These are phyloP conservation scores for Excalfactoria chinensis DNA, from an alignment of 2,113 vertebrate species.

Conservation along the genomic window DNA sequence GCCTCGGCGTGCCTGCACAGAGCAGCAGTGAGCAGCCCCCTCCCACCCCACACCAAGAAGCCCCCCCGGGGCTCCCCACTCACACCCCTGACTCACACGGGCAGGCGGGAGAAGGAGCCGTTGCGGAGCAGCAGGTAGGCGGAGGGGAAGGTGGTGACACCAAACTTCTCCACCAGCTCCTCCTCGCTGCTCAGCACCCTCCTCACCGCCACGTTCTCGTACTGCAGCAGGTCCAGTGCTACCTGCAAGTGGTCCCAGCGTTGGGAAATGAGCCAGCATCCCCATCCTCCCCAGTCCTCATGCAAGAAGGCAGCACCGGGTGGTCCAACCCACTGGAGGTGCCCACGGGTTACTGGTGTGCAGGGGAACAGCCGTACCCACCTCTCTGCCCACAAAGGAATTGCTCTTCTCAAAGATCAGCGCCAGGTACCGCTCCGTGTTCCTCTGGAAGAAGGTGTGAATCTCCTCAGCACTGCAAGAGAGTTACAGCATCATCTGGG, in stretches of 20 bases:
- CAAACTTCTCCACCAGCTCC: slow-evolving; percentile 79
- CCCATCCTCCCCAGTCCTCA: background rate
- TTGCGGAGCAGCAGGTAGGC: slow-evolving; percentile 84
- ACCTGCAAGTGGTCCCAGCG: slow-evolving; percentile 75
- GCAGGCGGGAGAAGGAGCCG: slow-evolving; percentile 79
- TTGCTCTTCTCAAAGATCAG: slow-evolving; percentile 86
- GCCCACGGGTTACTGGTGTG: background rate
- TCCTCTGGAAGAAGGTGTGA: slow-evolving; percentile 84
- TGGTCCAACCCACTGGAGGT: background rate
- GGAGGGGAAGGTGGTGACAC: slow-evolving; percentile 87
- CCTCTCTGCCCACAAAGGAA: slow-evolving; percentile 92
- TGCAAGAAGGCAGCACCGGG: background rate
- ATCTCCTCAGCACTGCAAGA: slow-evolving; percentile 84
- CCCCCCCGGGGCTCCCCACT: too few relatives aligned
- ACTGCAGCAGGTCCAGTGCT: slow-evolving; percentile 90
- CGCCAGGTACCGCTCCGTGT: slow-evolving; percentile 81
- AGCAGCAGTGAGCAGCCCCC: background rate
- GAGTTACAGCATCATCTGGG: background rate
- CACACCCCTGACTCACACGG: slow-evolving; percentile 81
- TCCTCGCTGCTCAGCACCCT: slow-evolving; percentile 83
- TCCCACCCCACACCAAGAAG: background rate
- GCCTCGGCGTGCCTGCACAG: slow-evolving; percentile 80
- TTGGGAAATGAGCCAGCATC: background rate
- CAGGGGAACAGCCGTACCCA: slow-evolving; percentile 48
- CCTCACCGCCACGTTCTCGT: slow-evolving; percentile 84